Conservation (phyloP, 2,888 invertebrate species). For the Eumerus sabulonum region DNA sequence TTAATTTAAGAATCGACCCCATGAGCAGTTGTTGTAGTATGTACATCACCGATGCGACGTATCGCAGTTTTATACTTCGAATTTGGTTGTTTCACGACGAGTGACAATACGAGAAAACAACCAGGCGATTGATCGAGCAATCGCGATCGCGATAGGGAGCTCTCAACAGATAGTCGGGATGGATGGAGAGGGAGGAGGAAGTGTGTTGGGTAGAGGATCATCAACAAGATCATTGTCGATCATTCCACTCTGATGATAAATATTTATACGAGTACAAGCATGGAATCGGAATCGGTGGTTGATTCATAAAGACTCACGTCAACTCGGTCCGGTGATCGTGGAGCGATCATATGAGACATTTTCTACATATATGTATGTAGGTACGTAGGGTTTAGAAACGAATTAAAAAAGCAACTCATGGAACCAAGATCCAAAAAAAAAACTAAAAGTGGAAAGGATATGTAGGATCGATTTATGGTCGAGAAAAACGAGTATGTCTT, state of each 20-base stretch:
- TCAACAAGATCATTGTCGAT: constrained; percentile 43
- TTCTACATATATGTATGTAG: constrained; percentile 16
- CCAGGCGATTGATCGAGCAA: too few species aligned
- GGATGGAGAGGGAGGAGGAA: too few species aligned
- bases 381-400: constrained; percentile 33
- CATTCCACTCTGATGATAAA: constrained; percentile 36
- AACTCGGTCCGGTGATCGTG: constrained; percentile 19
- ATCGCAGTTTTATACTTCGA: constrained; percentile 18
- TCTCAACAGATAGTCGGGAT: too few species aligned
- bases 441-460: constrained; percentile 62
- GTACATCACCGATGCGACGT: constrained; percentile 13
- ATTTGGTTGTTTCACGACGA: constrained; percentile 49
- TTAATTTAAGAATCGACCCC: constrained; percentile 30
- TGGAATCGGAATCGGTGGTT: constrained; percentile 40
- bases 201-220: constrained; percentile 9
- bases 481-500: constrained; percentile 61
- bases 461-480: constrained; percentile 65
- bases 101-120: too few species aligned
- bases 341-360: constrained; percentile 1
- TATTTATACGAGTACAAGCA: constrained; percentile 41
- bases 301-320: constrained; percentile 47
- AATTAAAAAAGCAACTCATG: background rate
- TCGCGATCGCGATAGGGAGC: too few species aligned
- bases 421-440: background rate
- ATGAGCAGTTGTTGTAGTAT: constrained; percentile 7